Evolutionary conservation across 2,797 vertebrate species (phyloP).

Genomic region (Psittacula derbiana): DNA sequence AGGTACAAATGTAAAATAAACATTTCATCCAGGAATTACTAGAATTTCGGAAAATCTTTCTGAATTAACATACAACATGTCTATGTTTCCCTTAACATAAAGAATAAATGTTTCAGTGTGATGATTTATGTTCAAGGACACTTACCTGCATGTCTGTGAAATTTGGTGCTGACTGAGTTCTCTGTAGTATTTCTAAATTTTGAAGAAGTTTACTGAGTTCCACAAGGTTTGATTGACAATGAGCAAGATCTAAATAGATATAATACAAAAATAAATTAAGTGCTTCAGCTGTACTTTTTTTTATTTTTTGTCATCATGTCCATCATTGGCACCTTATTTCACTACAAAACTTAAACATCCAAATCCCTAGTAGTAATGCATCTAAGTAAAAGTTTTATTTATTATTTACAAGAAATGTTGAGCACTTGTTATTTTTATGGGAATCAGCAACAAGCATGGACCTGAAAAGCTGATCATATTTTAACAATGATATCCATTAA

Average conservation of each 20-base stretch:
- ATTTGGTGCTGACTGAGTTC: slow-evolving; percentile 96
- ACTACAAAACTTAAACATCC: neutral
- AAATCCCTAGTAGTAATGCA: neutral
- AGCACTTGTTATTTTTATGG: neutral
- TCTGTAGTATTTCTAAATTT: slow-evolving; percentile 97
- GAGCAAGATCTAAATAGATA: slow-evolving; percentile 87
- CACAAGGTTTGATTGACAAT: slow-evolving; percentile 94
- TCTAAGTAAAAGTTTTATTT: neutral
- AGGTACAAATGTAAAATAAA: neutral
- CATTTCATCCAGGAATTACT: neutral
- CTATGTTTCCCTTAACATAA: neutral
- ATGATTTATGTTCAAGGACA: neutral
- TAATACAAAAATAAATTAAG: slow-evolving; percentile 31
- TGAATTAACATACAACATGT: neutral
- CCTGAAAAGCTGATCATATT: neutral
- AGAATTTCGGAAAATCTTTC: neutral
- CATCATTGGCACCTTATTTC: neutral
- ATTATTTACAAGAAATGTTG: neutral
- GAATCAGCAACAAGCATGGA: neutral
- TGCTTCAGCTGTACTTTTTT: neutral
- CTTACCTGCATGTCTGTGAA: slow-evolving; percentile 99
- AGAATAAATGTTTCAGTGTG: neutral
- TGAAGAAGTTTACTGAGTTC: slow-evolving; percentile 95
- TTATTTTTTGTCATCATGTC: neutral
- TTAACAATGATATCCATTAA: neutral